Conservation (phyloP, 1,140 invertebrate genomes). For the Heterodera schachtii region DNA sequence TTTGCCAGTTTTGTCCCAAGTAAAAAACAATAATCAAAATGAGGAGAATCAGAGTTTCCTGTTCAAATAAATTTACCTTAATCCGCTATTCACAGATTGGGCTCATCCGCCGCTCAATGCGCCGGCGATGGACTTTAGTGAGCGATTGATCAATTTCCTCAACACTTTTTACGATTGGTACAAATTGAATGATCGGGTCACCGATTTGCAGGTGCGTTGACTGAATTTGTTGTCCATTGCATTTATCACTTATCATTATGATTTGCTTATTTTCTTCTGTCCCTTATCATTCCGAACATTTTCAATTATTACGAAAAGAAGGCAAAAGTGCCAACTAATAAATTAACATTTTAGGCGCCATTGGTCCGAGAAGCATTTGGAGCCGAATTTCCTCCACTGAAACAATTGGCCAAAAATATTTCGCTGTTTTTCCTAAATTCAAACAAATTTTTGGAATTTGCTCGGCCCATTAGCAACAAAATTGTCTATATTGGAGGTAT, state of each 20-base stretch:
- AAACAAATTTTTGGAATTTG: conserved; percentile 47
- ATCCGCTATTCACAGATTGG: not conserved
- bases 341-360: conserved; percentile 17
- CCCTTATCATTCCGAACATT: not conserved
- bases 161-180: conserved; percentile 31
- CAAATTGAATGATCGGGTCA: conserved; percentile 26
- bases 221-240: no score
- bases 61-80: not conserved
- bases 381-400: conserved; percentile 37
- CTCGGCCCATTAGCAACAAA: conserved; percentile 49
- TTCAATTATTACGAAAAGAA: not conserved
- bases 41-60: not conserved
- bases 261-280: not conserved
- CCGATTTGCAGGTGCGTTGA: not conserved
- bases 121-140: conserved; percentile 10
- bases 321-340: no score
- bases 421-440: conserved; percentile 49
- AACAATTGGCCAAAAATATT: conserved; percentile 27
- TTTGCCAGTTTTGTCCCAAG: conserved; percentile 35
- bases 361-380: conserved; percentile 26
- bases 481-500: conserved; percentile 54
- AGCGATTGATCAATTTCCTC: conserved; percentile 34
- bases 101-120: not conserved
- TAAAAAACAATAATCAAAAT: not conserved
- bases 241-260: no score